Evolutionary conservation across 2,797 vertebrate species (phyloP), one percentile per base, ranked within the genome.

Genomic region (Fratercula arctica): DNA sequence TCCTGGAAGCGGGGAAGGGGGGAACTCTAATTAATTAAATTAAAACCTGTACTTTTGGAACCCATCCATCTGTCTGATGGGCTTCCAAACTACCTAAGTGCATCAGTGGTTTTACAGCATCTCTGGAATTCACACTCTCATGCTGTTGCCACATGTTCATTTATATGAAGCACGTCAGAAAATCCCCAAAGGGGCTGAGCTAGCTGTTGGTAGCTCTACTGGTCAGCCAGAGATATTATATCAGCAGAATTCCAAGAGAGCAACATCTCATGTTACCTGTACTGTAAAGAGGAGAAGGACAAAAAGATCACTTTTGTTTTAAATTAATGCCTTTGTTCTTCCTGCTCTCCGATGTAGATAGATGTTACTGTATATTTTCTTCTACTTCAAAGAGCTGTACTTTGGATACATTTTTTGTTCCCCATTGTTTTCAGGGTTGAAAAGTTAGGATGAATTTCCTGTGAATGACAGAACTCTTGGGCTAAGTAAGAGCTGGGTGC

Each of bases 371-470:
- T 72, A 48, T 37, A 35, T 77, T 83, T 94, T 93, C 28, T 87
- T 93, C 63, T 51, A 59, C 87, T 95, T 93, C 63, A 89, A 69
- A 97, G 85, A 85, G 23, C 31, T 81, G 11, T 79, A 37, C 45
- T 89, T 93, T 73, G 85, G 78, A 89, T 75, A 45, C 3, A 6
- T 31, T 73, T 94, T 94, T 78, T 46, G 51, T 80, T 97, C 73
- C 81, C 80, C n/a, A 23, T 83, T 91, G 89, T 57, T 94, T 93
- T 69, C 66, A 77, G 53, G 23, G 60, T 64, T 91, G 76, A 94
- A 96, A 89, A 73, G 60, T 83, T 93, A 92, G 80, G 85, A 77
- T 83, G 57, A 19, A 43, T 93, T 97, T 96, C 92, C 89, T 87
- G 73, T 67, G 87, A 93, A 89, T 82, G 80, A 93, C 56, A 90